A percentile compares a stretch with the other conserved stretches of the same genome.
phyloP scores from a whole-genome alignment of 2,113 vertebrate genomes.

The Pseudonaja textilis region DNA sequence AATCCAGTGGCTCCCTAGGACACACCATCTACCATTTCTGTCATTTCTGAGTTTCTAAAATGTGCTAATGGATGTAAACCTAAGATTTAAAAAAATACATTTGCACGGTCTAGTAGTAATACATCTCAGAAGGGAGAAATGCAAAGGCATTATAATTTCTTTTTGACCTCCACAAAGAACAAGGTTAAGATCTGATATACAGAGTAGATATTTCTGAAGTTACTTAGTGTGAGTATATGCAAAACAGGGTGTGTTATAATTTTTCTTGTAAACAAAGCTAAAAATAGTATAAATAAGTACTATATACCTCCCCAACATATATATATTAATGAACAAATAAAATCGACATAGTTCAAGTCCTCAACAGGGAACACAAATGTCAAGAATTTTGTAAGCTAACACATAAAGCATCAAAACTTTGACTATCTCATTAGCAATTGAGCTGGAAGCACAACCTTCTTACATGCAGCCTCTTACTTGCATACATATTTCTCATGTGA shows the following conservation, averaged over 20 bases:
- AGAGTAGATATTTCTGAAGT: neutral
- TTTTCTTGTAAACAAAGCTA: neutral
- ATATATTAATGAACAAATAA: neutral
- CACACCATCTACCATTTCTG: too few species aligned
- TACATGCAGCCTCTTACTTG: neutral
- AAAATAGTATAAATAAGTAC: neutral
- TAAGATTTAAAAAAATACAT: neutral
- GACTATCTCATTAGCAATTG: neutral
- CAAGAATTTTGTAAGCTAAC: neutral
- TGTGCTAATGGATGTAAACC: slow-evolving; percentile 32
- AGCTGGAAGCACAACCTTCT: neutral
- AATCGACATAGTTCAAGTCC: neutral
- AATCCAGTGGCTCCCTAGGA: too few species aligned
- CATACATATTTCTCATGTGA: neutral
- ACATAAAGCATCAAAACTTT: neutral
- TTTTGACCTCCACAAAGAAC: neutral
- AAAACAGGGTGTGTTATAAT: neutral
- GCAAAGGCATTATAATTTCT: slow-evolving; percentile 18
- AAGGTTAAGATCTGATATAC: slow-evolving; percentile 30
- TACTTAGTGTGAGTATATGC: neutral
- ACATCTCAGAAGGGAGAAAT: neutral
- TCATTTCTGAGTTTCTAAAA: slow-evolving; percentile 29
- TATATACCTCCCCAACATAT: neutral
- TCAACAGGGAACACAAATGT: neutral
- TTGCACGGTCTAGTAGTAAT: slow-evolving; percentile 32